Percentiles rank a stretch among this genome's conserved stretches.
These are phyloP conservation scores for Merops nubicus DNA, from an alignment of 2,113 vertebrate species.

Conservation along the genomic window DNA sequence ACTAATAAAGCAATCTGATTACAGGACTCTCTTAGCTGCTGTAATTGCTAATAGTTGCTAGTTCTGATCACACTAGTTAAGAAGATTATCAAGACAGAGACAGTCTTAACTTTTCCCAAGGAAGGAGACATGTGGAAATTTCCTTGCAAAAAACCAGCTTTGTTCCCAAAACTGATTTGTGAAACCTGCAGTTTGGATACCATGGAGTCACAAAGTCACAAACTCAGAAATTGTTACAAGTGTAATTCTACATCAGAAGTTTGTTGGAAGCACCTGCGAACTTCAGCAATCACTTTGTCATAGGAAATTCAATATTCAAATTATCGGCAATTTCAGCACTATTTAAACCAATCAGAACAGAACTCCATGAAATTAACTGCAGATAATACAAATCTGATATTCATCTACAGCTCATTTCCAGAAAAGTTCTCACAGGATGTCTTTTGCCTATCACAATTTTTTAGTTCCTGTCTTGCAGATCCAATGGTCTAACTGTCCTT, in stretches of 20 bases:
- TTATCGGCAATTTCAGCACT: not conserved
- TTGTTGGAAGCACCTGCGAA: not conserved
- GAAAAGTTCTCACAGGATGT: not conserved
- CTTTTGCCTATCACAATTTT: not conserved
- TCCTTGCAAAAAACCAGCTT: accelerated
- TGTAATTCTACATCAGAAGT: not conserved
- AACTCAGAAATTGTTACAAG: not conserved
- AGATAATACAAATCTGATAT: not conserved
- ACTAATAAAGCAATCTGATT: not conserved
- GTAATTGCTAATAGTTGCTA: not conserved
- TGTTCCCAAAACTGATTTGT: not conserved
- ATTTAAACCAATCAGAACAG: not conserved
- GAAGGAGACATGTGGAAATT: not conserved
- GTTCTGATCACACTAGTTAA: not conserved
- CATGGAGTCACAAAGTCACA: not conserved
- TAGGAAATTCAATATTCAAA: not conserved
- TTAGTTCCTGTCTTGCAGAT: not conserved
- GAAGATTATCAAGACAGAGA: not conserved
- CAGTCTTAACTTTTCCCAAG: not conserved
- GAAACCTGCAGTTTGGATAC: not conserved
- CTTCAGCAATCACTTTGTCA: not conserved
- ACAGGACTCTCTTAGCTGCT: not conserved
- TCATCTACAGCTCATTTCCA: not conserved
- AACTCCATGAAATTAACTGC: not conserved
- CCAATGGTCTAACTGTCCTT: not conserved